Conservation (phyloP, 2,113 vertebrate genomes). For the Oriolus oriolus region DNA sequence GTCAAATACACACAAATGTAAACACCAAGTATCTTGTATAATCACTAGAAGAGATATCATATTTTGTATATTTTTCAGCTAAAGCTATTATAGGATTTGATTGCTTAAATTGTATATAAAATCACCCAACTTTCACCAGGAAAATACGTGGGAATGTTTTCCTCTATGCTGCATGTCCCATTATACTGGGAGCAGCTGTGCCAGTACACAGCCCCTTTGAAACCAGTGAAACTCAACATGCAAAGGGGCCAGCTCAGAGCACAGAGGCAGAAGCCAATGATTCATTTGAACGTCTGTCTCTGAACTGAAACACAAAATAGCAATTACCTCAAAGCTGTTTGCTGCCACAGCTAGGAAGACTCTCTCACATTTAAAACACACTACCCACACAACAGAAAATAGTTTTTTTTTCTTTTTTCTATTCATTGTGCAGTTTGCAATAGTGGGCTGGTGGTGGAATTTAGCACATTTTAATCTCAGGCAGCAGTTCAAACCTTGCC, state of each 20-base stretch:
- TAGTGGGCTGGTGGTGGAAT: neutral
- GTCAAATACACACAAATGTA: neutral
- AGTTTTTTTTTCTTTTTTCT: neutral
- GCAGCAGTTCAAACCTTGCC: neutral
- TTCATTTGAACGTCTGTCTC: neutral
- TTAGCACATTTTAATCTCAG: neutral
- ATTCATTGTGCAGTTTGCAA: neutral
- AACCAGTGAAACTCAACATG: neutral
- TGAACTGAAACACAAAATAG: constrained; percentile 48
- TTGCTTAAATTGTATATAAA: neutral
- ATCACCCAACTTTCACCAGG: neutral
- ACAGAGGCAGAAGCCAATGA: constrained; percentile 7
- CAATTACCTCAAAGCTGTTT: constrained; percentile 36
- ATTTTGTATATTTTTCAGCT: neutral
- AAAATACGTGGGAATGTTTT: neutral
- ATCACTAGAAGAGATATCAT: neutral
- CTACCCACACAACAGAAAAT: neutral
- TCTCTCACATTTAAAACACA: neutral
- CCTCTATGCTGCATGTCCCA: neutral
- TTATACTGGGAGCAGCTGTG: neutral
- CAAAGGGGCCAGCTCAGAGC: neutral
- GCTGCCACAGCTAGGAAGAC: neutral
- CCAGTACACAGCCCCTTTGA: neutral
- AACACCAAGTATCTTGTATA: neutral
- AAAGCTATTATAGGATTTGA: neutral